Evolutionary conservation across 1,140 invertebrate genomes (phyloP), one percentile per base, ranked within the genome.

Genomic region (Acromyrmex heyeri): DNA sequence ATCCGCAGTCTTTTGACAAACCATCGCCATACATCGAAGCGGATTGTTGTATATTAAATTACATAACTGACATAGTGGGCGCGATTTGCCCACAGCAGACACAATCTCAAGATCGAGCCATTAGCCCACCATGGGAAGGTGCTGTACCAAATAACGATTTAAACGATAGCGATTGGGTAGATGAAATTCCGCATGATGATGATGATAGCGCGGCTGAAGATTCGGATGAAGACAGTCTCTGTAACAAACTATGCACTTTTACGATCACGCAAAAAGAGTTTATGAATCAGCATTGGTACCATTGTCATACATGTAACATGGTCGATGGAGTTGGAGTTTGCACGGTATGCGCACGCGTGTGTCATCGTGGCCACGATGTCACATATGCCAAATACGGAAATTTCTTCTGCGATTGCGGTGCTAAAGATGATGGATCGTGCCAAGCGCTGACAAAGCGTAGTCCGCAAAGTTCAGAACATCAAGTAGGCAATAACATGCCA

Each of bases 401-500:
- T 89, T 99, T 99, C 96, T 99, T 99, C 95, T 99, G 99, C 94
- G 99, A 99, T 94, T 99, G 99, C 95, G 99, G 99, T 4, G 99
- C 98, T 8, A 99, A 99, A 94, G 98, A 99, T 87, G 98, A 99
- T 93, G 97, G 97, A 1, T 97, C 96, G 14, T 96, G 96, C 86
- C 96, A 97, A 95, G 98, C 98, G 18, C 95, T 98, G 59, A 97
- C 97, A 0, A 98, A 98, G 93, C 95, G 97, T 2, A 97, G 96
- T 91, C 96, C 96, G 10, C 96, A 97, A 88, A 94, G 93, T 18
- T 93, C 93, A n/a, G 94, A 96, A 44, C 95, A 93, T 93, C 96
- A 93, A 92, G 69, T 85, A 3, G 95, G 69, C 93, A 92, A 79
- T 61, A 90, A 87, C 21, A 65, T 88, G 8, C 77, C 92, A 0